phyloP scores from a whole-genome alignment of 2,888 invertebrate genomes.

The Eupeodes luniger region DNA sequence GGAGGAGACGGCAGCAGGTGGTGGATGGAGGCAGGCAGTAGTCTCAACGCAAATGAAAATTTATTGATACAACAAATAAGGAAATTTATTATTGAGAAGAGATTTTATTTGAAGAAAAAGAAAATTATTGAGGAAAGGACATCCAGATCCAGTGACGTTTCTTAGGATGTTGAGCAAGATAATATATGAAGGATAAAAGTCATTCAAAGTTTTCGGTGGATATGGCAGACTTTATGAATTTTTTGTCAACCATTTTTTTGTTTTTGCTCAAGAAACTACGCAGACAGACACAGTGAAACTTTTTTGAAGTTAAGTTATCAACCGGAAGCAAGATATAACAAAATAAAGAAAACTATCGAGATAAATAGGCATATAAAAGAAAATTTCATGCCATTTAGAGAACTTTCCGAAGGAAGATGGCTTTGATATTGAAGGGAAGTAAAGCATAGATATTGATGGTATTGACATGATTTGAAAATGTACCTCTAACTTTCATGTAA shows the following conservation, averaged over 20 bases:
- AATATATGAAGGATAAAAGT: neutral
- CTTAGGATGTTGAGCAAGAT: neutral
- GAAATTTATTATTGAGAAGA: neutral
- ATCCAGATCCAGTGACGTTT: neutral
- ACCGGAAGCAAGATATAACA: neutral
- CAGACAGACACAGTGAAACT: neutral
- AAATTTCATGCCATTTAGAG: neutral
- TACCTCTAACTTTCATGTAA: no score
- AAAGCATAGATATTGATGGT: no score
- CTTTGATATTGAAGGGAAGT: no score
- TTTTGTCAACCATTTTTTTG: neutral
- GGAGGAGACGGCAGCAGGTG: neutral
- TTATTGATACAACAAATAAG: constrained; percentile 30
- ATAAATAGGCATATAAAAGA: neutral
- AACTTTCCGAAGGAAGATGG: neutral
- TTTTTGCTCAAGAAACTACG: no score
- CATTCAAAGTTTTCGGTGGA: neutral
- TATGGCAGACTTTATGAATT: neutral
- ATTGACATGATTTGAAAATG: no score
- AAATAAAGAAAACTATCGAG: neutral
- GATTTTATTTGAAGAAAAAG: neutral
- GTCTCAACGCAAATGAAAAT: constrained; percentile 38
- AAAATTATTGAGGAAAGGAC: no score
- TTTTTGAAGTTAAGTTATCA: neutral
- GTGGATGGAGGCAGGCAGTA: neutral